phyloP scores from a whole-genome alignment of 37 sponge, comb jelly and placozoan species.

The Crambe crambe region DNA sequence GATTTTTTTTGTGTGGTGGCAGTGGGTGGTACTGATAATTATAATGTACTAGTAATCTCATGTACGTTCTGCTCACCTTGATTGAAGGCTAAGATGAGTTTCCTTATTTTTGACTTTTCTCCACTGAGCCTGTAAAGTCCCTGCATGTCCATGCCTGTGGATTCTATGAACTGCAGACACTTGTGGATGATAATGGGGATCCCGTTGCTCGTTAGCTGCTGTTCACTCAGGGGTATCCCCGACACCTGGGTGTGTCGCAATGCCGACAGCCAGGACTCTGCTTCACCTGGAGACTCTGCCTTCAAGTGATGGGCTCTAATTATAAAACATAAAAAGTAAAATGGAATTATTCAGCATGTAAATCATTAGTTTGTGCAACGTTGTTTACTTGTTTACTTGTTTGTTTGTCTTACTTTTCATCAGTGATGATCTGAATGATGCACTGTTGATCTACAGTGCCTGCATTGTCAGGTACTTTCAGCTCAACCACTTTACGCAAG shows the following conservation, averaged over 20 bases:
- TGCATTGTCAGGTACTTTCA: conserved; percentile 53
- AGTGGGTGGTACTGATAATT: background rate
- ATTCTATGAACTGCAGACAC: conserved; percentile 88
- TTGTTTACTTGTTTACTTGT: background rate
- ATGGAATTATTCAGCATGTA: too few species aligned
- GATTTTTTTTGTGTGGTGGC: background rate
- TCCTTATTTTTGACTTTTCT: conserved; percentile 54
- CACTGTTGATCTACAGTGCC: conserved; percentile 43
- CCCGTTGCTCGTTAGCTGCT: conserved; percentile 54
- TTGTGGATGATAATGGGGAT: conserved; percentile 87
- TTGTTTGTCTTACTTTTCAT: conserved; percentile 49
- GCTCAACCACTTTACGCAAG: conserved; percentile 58
- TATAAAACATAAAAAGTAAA: background rate
- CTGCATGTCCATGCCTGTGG: conserved; percentile 65
- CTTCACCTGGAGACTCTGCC: conserved; percentile 50
- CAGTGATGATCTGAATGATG: conserved; percentile 45
- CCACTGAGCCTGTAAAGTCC: conserved; percentile 89
- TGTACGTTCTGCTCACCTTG: conserved; percentile 53
- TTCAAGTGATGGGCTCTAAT: conserved; percentile 39
- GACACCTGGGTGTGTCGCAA: conserved; percentile 82
- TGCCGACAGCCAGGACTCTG: conserved; percentile 66
- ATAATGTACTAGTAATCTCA: too few species aligned
- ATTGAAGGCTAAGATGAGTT: conserved; percentile 66
- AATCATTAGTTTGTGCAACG: background rate
- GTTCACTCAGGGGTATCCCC: conserved; percentile 73